These are phyloP conservation scores for Thomomys bottae DNA, from an alignment of 2,113 vertebrate genomes.

Conservation along the genomic window DNA sequence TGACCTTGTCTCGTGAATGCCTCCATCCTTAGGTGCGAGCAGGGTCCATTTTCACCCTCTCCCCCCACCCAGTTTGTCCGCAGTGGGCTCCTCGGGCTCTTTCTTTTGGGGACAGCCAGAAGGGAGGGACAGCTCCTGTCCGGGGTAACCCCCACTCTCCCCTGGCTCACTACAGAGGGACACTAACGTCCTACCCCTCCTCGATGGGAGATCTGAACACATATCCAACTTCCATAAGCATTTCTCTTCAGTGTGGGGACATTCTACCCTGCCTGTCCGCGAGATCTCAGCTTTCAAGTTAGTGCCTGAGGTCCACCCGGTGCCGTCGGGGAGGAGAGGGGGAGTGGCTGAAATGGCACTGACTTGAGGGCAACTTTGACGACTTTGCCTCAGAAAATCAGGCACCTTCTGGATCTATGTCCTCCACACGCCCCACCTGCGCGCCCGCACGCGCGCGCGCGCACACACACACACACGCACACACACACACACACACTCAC, in stretches of 20 bases:
- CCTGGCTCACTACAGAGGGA: background rate
- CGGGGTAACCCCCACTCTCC: background rate
- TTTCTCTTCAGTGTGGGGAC: background rate
- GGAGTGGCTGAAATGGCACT: background rate
- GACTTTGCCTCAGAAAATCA: constrained; percentile 34
- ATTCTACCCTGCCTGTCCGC: background rate
- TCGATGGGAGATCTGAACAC: background rate
- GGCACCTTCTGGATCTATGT: background rate
- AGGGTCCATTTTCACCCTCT: background rate
- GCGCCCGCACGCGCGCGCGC: background rate
- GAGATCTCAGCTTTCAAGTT: background rate
- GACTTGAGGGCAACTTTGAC: constrained; percentile 61
- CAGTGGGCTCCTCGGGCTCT: background rate
- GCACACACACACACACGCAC: background rate
- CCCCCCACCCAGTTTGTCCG: background rate
- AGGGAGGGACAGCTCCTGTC: background rate
- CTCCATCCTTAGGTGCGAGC: background rate
- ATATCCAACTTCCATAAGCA: background rate
- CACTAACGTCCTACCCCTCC: background rate
- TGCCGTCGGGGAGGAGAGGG: background rate
- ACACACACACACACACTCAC: background rate
- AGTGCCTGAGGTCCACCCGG: constrained; percentile 31
- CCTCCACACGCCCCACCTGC: background rate
- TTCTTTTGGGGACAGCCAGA: background rate
- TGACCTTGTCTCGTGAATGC: background rate